Percentiles rank a stretch among this genome's conserved stretches.
These are phyloP conservation scores for Achroia grisella DNA, from an alignment of 1,140 invertebrate species.

Conservation along the genomic window DNA sequence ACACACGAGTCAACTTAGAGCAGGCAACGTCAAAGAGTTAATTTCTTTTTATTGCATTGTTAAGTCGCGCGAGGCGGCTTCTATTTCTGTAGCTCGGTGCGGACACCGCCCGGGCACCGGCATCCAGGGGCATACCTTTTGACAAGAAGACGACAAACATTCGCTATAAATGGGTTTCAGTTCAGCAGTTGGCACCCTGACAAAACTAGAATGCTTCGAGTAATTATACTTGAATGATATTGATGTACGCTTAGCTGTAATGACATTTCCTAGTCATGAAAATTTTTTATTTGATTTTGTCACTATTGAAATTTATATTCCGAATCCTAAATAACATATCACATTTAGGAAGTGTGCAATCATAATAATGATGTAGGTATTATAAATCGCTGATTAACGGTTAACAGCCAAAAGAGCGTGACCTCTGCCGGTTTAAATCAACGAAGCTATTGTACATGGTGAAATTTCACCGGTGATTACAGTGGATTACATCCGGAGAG, in stretches of 20 bases:
- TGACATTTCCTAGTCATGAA: too few species aligned
- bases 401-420: slow-evolving; percentile 49
- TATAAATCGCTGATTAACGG: slow-evolving; percentile 45
- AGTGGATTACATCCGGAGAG: slow-evolving; percentile 50
- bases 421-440: slow-evolving; percentile 32
- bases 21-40: slow-evolving; percentile 61
- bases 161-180: slow-evolving; percentile 60
- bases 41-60: slow-evolving; percentile 74
- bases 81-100: slow-evolving; percentile 65
- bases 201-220: slow-evolving; percentile 18
- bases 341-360: slow-evolving; percentile 39
- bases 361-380: slow-evolving; percentile 24
- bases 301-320: neutral
- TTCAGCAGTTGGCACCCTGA: slow-evolving; percentile 36
- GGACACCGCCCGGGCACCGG: slow-evolving; percentile 45
- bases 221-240: slow-evolving; percentile 18
- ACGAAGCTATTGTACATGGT: slow-evolving; percentile 43
- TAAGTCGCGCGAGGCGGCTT: slow-evolving; percentile 58
- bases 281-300: too few species aligned
- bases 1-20: slow-evolving; percentile 69
- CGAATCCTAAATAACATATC: slow-evolving; percentile 23
- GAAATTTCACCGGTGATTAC: slow-evolving; percentile 67
- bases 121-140: slow-evolving; percentile 55
- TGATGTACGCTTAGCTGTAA: too few species aligned
- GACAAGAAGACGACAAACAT: slow-evolving; percentile 62